Conservation (phyloP, 2,888 invertebrate genomes). For the Meloe dianella region DNA sequence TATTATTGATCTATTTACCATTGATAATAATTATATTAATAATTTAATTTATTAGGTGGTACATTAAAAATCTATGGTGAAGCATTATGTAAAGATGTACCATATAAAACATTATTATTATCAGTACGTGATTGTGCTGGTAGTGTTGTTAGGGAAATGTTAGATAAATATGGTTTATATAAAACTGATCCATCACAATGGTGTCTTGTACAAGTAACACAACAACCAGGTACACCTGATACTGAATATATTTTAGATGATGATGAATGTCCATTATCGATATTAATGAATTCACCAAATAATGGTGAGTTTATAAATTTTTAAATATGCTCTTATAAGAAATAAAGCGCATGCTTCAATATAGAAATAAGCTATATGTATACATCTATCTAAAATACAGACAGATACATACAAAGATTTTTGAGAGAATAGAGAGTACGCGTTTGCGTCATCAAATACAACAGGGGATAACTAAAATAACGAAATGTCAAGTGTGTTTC, state of each 20-base stretch:
- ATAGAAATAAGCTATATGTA: not conserved
- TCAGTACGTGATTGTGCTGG: constrained; percentile 93
- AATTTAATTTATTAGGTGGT: constrained; percentile 66
- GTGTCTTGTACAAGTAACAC: constrained; percentile 90
- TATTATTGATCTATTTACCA: not conserved
- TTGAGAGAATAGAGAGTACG: constrained; percentile 6
- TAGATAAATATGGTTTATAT: constrained; percentile 94
- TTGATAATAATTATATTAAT: not conserved
- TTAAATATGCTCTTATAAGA: not conserved
- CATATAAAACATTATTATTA: constrained; percentile 95
- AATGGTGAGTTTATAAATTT: constrained; percentile 74
- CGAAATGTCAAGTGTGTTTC: constrained; percentile 9
- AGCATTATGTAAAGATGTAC: constrained; percentile 93
- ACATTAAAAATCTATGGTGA: constrained; percentile 96
- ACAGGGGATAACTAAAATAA: not conserved
- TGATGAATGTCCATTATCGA: constrained; percentile 95
- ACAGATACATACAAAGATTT: not conserved
- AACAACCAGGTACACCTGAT: constrained; percentile 65
- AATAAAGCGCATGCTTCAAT: constrained; percentile 4
- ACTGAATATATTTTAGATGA: constrained; percentile 94
- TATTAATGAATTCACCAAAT: constrained; percentile 87
- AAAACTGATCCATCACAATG: constrained; percentile 89
- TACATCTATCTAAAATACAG: not conserved
- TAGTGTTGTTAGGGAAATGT: constrained; percentile 92
- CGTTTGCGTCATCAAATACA: constrained; percentile 9